A percentile compares a stretch with the other conserved stretches of the same genome.
phyloP scores from a whole-genome alignment of 2,888 invertebrate genomes.

The Pachymerium ferrugineum region DNA sequence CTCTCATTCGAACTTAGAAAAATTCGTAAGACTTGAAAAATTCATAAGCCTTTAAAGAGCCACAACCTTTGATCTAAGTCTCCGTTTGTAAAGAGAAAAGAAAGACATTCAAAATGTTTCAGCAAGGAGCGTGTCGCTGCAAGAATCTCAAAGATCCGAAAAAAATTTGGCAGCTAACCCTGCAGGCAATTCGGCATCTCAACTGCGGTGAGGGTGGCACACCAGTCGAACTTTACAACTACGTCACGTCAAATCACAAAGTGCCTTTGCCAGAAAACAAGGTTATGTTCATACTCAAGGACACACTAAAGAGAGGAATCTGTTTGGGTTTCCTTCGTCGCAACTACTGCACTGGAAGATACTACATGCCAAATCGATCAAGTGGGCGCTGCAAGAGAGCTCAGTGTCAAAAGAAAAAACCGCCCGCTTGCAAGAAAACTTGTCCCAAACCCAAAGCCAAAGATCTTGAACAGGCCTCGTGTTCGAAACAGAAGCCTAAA shows the following conservation, averaged over 20 bases:
- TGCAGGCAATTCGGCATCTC: conserved; percentile 17
- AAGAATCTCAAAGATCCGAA: neutral
- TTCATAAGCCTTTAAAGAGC: too few relatives aligned
- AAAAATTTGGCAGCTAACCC: neutral
- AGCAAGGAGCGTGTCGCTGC: conserved; percentile 5
- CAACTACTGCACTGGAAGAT: conserved; percentile 4
- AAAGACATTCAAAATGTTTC: too few relatives aligned
- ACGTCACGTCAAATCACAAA: neutral
- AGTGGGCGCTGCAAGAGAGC: neutral
- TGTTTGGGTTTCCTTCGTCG: conserved; percentile 19
- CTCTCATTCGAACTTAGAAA: too few relatives aligned
- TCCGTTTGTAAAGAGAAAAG: too few relatives aligned
- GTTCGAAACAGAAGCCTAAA: neutral
- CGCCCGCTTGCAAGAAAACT: neutral
- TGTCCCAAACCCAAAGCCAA: neutral
- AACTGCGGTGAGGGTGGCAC: neutral
- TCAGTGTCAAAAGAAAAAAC: neutral
- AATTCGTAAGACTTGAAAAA: too few relatives aligned
- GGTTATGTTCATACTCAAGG: neutral
- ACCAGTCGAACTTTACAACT: neutral
- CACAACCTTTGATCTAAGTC: too few relatives aligned
- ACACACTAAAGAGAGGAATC: conserved; percentile 9
- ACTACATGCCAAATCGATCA: neutral
- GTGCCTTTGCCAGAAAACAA: neutral
- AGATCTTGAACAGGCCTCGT: neutral